Evolutionary conservation across 2,888 invertebrate genomes (phyloP), one percentile per base, ranked within the genome.

Genomic region (Suillia variegata): DNA sequence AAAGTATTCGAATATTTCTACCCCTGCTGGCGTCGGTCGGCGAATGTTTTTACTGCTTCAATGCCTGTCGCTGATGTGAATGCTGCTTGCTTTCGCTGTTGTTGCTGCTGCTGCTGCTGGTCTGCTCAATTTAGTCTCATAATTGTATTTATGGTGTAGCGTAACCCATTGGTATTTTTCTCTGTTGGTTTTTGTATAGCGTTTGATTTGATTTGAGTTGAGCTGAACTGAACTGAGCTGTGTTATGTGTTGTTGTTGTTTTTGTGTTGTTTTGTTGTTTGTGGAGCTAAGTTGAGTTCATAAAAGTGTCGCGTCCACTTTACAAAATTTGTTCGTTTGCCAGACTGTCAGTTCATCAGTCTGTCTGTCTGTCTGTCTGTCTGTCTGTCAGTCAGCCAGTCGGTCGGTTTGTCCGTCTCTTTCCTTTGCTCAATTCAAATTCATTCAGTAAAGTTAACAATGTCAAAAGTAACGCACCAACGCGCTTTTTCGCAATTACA

Each of bases 71-170:
- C 38, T 10, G n/a, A 8, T 38, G n/a, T n/a, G 6, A 26, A 38
- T 38, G 38, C 38, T 38, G 38, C 38, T 38, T 67, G n/a, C 47
- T 21, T 6, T 20, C 18, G 47, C 47, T 47, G 38, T 18, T 31
- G 24, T 6, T 31, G 42, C 15, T 31, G 48, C 13, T 31, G 49
- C 24, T 50, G 64, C 21, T 57, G 31, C 53, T 69, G 74, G 72
- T 67, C 68, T 72, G 75, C 70, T 75, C 76, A 74, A 74, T 74
- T 74, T 76, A 74, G 76, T 70, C 69, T 71, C 70, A 73, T 74
- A 76, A 74, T 74, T 74, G 70, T 69, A 72, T 71, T 74, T 69
- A 74, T 76, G 69, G 71, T 67, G 63, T 64, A 62, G 67, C 56
- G 50, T 45, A 62, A 64, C 63, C 65, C 63, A 64, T 58, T 56